Evolutionary conservation across 1,140 invertebrate species (phyloP), one percentile per base, ranked within the genome.

Genomic region (Pseudomyrmex dendroicus): DNA sequence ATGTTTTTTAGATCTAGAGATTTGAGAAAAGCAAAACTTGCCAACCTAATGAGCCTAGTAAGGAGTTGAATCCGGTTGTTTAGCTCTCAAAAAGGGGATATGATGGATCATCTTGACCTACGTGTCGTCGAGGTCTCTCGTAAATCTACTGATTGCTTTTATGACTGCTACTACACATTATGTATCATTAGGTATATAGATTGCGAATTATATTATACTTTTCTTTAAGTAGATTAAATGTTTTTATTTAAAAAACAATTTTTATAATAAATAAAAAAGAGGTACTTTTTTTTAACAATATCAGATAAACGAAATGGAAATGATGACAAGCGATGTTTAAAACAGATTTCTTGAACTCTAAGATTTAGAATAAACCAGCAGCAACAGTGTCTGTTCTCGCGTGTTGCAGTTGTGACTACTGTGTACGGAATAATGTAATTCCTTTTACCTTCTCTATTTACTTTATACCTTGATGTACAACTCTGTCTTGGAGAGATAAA

Each of bases 381-480:
- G 61, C 78, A 73, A 86, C 59, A 64, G 44, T 85, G 57, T 48
- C 73, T 52, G 20, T 61, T 25, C 56, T 56, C 52, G 15, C 72
- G 48, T 44, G 72, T 84, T 86, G 67, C 61, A 77, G 61, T 83
- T 68, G 44, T 35, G 22, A 44, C n/a, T 52, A 67, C 56, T 82
- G 84, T 78, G 80, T 48, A 12, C 44, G 17, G 80, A 82, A 87
- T 87, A 78, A 87, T 87, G 67, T 17, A 15, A 50, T n/a, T 77
- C 83, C 50, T 50, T 50, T 76, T 67, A 62, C 56, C 17, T 20
- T 73, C 17, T 46, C 13, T 22, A 64, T 25, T 46, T 25, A 35
- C 13, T 73, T 77, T 62, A 56, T 52, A 62, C 20, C 22, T 76
- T 66, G 35, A 66, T 63, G 22, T 25, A 13, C 20, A 2, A 48